These are phyloP conservation scores for Drosophila truncata DNA, from an alignment of 1,140 invertebrate genomes.

Conservation along the genomic window DNA sequence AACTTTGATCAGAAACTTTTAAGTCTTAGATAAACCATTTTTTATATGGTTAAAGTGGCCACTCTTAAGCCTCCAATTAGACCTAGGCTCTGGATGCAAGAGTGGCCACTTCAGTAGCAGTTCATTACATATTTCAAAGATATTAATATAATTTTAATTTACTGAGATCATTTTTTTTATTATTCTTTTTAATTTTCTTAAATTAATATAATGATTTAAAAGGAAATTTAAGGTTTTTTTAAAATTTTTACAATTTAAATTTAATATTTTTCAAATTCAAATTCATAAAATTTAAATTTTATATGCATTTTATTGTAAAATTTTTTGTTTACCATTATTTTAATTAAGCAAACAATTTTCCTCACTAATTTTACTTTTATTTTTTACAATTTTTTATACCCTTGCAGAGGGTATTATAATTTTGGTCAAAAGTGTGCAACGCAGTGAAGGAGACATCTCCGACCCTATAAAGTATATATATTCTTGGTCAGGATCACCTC, in stretches of 20 bases:
- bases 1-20: background rate
- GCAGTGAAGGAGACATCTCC: too few species aligned
- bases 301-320: background rate
- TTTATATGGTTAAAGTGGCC: too few species aligned
- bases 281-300: background rate
- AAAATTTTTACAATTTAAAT: background rate
- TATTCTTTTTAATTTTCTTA: background rate
- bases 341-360: too few species aligned
- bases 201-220: background rate
- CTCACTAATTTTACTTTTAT: background rate
- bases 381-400: too few species aligned
- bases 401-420: too few species aligned
- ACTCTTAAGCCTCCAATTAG: too few species aligned
- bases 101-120: too few species aligned
- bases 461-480: too few species aligned
- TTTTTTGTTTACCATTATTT: background rate
- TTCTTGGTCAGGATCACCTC: too few species aligned
- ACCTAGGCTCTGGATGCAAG: too few species aligned
- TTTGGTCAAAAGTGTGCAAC: too few species aligned
- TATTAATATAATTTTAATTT: background rate
- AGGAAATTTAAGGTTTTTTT: background rate
- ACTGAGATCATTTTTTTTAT: background rate
- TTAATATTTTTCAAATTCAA: too few species aligned
- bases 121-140: background rate
- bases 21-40: background rate